Conservation (phyloP, 2,113 vertebrate genomes). For the Danionella cerebrum region DNA sequence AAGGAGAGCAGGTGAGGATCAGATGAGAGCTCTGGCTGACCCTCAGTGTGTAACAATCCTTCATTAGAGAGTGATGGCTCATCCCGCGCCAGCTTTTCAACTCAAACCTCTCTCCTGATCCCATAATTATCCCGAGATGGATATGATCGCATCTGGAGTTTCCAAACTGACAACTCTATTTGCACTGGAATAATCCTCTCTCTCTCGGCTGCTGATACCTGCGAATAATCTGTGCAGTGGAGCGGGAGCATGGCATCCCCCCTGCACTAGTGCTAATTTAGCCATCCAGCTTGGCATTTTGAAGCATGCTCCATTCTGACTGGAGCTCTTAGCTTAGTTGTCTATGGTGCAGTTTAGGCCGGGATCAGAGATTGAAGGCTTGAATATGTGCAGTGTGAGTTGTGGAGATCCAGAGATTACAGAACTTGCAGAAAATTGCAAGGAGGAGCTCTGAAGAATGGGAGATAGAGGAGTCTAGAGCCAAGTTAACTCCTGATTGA, state of each 20-base stretch:
- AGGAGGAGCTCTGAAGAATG: neutral
- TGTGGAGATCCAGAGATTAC: constrained; percentile 50
- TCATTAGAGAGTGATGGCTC: constrained; percentile 64
- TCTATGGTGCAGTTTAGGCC: constrained; percentile 42
- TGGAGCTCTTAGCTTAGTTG: constrained; percentile 31
- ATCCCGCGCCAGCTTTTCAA: constrained; percentile 48
- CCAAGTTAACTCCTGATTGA: neutral
- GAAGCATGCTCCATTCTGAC: constrained; percentile 44
- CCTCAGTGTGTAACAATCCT: constrained; percentile 57
- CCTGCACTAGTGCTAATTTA: constrained; percentile 49
- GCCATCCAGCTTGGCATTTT: constrained; percentile 45
- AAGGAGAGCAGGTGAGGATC: neutral
- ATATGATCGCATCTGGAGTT: constrained; percentile 66
- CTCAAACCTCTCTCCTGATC: constrained; percentile 53
- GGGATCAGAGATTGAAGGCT: constrained; percentile 30
- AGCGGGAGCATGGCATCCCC: constrained; percentile 52
- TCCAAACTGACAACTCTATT: constrained; percentile 71
- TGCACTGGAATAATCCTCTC: constrained; percentile 68
- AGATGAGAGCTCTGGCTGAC: constrained; percentile 47
- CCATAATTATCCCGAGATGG: constrained; percentile 61
- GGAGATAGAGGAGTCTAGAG: no score
- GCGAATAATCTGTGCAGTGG: constrained; percentile 63
- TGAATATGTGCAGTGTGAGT: constrained; percentile 14
- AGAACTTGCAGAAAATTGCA: constrained; percentile 35
- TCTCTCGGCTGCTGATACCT: constrained; percentile 63